Evolutionary conservation across 2,888 invertebrate species (phyloP).

Genomic region (Argynnis bischoffii): DNA sequence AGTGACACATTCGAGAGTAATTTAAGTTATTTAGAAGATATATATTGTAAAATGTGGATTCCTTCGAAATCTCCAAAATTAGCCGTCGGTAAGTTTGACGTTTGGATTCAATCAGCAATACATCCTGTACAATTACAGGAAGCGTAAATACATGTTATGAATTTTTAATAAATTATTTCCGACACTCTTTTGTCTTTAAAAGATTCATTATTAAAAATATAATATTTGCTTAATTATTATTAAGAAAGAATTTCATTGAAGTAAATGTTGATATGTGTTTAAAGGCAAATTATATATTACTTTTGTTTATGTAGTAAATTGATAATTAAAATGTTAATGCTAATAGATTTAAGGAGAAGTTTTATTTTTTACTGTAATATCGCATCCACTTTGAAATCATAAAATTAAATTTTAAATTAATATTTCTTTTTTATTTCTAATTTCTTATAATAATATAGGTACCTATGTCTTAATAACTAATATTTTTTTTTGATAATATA

Average conservation of each 20-base stretch:
- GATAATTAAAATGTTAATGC: no score
- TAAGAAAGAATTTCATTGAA: constrained; percentile 1
- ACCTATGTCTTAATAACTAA: no score
- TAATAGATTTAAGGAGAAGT: no score
- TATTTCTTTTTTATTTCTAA: no score
- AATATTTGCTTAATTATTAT: constrained; percentile 5
- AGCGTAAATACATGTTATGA: constrained; percentile 71
- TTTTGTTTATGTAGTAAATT: constrained; percentile 6
- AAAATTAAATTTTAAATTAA: no score
- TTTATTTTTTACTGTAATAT: no score
- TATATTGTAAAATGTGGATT: constrained; percentile 84
- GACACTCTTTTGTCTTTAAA: constrained; percentile 36
- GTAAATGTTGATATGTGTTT: not conserved
- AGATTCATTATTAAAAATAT: constrained; percentile 11
- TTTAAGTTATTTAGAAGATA: constrained; percentile 21
- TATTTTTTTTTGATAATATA: no score
- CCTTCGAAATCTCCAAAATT: constrained; percentile 88
- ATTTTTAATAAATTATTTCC: constrained; percentile 60
- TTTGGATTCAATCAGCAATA: constrained; percentile 63
- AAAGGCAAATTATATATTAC: constrained; percentile 4
- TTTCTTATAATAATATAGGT: no score
- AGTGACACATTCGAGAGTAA: constrained; percentile 26
- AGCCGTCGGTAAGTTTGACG: constrained; percentile 86
- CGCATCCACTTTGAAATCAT: no score
- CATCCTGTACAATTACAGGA: constrained; percentile 59